Conservation (phyloP, 2,113 vertebrate genomes). For the Vulpes vulpes region DNA sequence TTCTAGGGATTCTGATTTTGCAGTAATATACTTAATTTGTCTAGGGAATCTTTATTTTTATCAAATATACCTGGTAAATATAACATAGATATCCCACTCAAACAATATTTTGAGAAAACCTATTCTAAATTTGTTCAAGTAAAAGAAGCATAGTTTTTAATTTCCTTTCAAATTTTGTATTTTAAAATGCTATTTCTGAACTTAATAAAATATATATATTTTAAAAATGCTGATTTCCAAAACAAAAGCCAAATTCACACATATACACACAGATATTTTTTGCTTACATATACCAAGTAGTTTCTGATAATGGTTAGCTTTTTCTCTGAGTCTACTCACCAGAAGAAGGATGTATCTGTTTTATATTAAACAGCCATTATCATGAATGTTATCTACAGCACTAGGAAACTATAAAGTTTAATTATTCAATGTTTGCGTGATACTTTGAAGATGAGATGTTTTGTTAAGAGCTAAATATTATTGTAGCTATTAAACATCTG, state of each 20-base stretch:
- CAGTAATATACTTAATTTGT: neutral
- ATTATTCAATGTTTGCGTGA: neutral
- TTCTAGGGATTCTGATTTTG: neutral
- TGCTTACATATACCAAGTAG: neutral
- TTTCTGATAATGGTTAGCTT: neutral
- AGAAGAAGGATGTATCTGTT: neutral
- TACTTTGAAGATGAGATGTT: neutral
- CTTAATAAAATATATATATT: neutral
- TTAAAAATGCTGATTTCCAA: neutral
- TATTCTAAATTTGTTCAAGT: neutral
- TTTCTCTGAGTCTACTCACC: neutral
- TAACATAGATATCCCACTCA: neutral
- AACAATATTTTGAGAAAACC: neutral
- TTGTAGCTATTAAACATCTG: neutral
- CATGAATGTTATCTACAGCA: neutral
- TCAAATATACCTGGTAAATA: neutral
- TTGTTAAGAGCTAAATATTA: constrained; percentile 7
- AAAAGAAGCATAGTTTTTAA: neutral
- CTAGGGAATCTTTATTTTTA: neutral
- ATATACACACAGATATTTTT: neutral
- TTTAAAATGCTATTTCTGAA: neutral
- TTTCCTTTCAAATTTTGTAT: neutral
- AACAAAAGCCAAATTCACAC: neutral
- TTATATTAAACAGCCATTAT: neutral
- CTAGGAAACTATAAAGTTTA: neutral